Percentiles rank a stretch among this genome's conserved stretches.
Evolutionary conservation across 2,888 invertebrate genomes (phyloP).

Genomic region (Endomychus coccineus): DNA sequence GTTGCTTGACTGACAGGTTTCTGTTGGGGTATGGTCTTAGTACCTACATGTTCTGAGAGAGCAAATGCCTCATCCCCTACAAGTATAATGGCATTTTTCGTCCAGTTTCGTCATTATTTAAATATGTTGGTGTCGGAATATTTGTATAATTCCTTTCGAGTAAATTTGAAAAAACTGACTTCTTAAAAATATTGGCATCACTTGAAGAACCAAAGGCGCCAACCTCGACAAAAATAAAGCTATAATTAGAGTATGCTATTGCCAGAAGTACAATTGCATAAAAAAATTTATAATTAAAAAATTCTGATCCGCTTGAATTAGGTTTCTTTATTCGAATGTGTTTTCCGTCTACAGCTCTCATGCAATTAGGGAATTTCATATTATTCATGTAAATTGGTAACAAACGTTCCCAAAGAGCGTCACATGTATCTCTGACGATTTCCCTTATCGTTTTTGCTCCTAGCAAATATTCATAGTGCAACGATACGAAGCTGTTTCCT

Average conservation of each 20-base stretch:
- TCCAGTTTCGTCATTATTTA: constrained; percentile 12
- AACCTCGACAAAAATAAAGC: constrained; percentile 27
- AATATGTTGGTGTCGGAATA: constrained; percentile 24
- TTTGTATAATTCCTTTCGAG: constrained; percentile 23
- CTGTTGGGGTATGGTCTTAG: constrained; percentile 27
- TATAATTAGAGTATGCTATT: constrained; percentile 27
- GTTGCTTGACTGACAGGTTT: constrained; percentile 22
- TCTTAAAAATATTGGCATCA: constrained; percentile 27
- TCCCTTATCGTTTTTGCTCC: constrained; percentile 1
- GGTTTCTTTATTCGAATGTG: constrained; percentile 26
- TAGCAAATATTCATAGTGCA: background rate
- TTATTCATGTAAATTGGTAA: too few relatives aligned
- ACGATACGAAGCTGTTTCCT: background rate
- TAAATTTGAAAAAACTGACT: constrained; percentile 24
- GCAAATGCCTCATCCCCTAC: constrained; percentile 29
- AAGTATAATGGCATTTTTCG: constrained; percentile 24
- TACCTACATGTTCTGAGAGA: constrained; percentile 22
- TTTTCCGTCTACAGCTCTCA: constrained; percentile 27
- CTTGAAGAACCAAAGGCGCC: constrained; percentile 27
- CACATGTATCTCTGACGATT: constrained; percentile 1
- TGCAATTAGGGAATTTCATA: constrained; percentile 30
- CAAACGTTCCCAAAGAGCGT: background rate
- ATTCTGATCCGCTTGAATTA: constrained; percentile 26
- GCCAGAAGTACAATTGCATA: constrained; percentile 30
- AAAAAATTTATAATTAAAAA: constrained; percentile 27